Percentiles rank a stretch among this genome's conserved stretches.
These are phyloP conservation scores for Bellardia bayeri DNA, from an alignment of 2,888 invertebrate genomes.

Conservation along the genomic window DNA sequence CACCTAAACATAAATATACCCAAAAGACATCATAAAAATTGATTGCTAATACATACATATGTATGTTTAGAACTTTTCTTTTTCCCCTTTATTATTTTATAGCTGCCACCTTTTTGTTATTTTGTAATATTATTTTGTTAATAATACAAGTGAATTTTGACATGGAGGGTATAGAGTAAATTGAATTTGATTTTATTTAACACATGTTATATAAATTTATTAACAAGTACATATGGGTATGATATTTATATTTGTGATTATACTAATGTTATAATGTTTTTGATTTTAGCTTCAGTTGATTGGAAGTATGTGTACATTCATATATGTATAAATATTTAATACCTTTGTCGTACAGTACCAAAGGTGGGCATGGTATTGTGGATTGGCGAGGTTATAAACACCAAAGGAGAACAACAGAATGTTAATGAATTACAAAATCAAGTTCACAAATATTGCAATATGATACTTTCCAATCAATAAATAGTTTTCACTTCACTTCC, in stretches of 20 bases:
- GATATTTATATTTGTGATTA: neutral
- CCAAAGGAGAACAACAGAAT: no score
- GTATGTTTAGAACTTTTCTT: neutral
- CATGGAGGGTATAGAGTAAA: neutral
- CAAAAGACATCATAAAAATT: conserved; percentile 41
- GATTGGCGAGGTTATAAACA: no score
- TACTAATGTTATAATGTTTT: no score
- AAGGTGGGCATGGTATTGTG: no score
- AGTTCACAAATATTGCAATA: no score
- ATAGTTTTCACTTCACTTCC: no score
- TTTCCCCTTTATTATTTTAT: neutral
- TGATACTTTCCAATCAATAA: no score
- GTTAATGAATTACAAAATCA: no score
- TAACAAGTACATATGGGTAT: neutral
- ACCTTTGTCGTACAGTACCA: no score
- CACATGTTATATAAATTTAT: neutral
- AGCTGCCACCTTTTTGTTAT: neutral
- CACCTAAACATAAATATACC: conserved; percentile 1
- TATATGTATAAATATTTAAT: no score
- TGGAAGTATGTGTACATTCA: no score
- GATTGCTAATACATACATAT: conserved; percentile 29
- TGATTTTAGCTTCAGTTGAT: no score
- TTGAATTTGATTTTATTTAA: conserved; percentile 5
- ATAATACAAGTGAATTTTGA: neutral
- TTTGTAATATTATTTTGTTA: neutral